Base-by-base conservation (phyloP, 2,888 invertebrate genomes). In the Plagodis pulveraria region DNA sequence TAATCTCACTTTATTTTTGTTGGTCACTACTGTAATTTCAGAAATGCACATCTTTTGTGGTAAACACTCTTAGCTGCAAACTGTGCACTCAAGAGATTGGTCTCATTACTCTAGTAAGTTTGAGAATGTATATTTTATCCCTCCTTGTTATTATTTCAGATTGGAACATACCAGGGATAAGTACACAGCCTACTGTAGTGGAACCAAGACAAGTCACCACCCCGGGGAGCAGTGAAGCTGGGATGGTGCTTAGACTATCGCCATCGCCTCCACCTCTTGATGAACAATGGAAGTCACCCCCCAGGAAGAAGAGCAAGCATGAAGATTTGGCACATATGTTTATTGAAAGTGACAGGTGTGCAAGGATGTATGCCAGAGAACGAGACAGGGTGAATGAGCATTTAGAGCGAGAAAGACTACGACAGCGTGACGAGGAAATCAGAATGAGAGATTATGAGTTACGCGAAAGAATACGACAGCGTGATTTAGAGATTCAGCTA, bases 351-450 rank as follows among this genome's bases (percentile, higher is more conserved):
- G 35, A 46, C 35, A 35, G 10, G 35, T n/a, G 7, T 34, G 35
- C 46, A 35, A 46, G 46, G 35, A 35, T 35, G 35, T 46, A 46
- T 46, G 46, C 46, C n/a, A 46, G 46, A 35, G 35, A 46, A n/a
- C 46, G 35, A 38, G 22, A 52, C 34, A 57, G 36, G 48, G 60
- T 33, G 47, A 50, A 8, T 69, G 66, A 62, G 63, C 64, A 33
- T 33, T 45, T 45, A 11, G 34, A 45, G 34, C 32, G 45, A 34
- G 34, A 45, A 10, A 8, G 49, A 49, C 32, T 49, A 38, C 12
- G 40, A 34, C 41, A 22, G 36, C 22, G 41, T 36, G 9, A 45
- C 10, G 45, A 45, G 8, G 45, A 45, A 10, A n/a, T 45, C 10
- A 4, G 34, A 10, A n/a, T 45, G 5, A 33, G 49, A 38, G 41